These are phyloP conservation scores for Diogma glabrata DNA, from an alignment of 2,888 invertebrate species.

Conservation along the genomic window DNA sequence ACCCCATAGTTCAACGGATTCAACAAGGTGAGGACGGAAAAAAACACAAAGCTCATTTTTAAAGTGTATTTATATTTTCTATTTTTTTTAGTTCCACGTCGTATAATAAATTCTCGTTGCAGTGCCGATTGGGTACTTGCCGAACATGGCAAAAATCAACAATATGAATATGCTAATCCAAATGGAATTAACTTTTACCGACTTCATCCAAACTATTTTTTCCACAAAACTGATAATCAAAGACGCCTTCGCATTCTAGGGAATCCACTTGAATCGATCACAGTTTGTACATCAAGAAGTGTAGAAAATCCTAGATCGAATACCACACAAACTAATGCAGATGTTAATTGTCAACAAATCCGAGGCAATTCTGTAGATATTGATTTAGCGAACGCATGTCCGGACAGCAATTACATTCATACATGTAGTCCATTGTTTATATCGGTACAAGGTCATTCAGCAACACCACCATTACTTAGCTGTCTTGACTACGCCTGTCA, in stretches of 20 bases:
- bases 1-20: constrained; percentile 44
- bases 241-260: constrained; percentile 45
- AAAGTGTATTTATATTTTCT: no score
- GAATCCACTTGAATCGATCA: constrained; percentile 41
- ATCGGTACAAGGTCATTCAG: constrained; percentile 44
- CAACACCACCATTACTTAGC: constrained; percentile 26
- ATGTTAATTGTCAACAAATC: constrained; percentile 43
- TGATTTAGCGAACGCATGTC: constrained; percentile 45
- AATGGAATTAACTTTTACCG: constrained; percentile 53
- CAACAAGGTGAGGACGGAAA: no score
- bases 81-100: constrained; percentile 48
- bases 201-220: constrained; percentile 63
- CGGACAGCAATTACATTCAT: constrained; percentile 41
- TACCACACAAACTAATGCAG: constrained; percentile 21
- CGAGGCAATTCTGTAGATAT: constrained; percentile 42
- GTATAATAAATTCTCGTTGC: constrained; percentile 51
- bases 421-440: constrained; percentile 54
- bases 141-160: constrained; percentile 38
- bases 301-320: constrained; percentile 38
- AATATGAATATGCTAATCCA: constrained; percentile 52
- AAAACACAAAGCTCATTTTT: no score
- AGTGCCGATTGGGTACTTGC: constrained; percentile 39
- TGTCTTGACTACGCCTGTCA: constrained; percentile 44
- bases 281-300: constrained; percentile 54
- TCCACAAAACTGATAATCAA: constrained; percentile 31